Evolutionary conservation across 2,797 vertebrate species (phyloP).

Genomic region (Loriculus beryllinus): DNA sequence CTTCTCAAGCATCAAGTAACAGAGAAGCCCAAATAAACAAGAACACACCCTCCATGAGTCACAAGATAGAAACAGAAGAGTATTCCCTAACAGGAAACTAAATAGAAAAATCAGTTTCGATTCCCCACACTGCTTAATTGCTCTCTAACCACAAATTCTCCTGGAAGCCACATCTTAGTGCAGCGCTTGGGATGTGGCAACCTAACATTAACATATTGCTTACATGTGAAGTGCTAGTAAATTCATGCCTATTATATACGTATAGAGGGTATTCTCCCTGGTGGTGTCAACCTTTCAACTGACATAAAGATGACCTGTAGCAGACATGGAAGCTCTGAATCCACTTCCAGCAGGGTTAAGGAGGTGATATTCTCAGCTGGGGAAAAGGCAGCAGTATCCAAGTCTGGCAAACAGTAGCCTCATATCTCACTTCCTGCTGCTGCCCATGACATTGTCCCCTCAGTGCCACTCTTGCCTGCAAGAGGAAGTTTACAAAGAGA

Average conservation of each 20-base stretch:
- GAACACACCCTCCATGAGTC: background rate
- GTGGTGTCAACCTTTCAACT: background rate
- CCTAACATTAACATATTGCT: background rate
- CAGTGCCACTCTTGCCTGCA: accelerated
- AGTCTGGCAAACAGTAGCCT: background rate
- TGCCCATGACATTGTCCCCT: accelerated
- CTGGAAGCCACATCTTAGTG: background rate
- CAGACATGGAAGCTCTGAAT: background rate
- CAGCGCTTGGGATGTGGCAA: background rate
- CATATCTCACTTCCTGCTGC: background rate
- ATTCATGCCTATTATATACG: background rate
- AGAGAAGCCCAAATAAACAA: background rate
- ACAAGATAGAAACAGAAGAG: background rate
- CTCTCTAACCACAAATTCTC: background rate
- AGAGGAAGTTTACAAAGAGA: background rate
- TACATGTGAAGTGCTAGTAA: background rate
- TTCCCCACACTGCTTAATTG: background rate
- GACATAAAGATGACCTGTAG: background rate
- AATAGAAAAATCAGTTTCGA: background rate
- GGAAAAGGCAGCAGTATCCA: background rate
- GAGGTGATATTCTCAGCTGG: background rate
- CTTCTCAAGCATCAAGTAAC: background rate
- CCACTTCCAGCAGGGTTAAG: background rate
- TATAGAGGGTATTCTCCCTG: background rate
- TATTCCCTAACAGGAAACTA: background rate